Base-by-base conservation (phyloP, 2,797 vertebrate genomes). In the Podargus strigoides region DNA sequence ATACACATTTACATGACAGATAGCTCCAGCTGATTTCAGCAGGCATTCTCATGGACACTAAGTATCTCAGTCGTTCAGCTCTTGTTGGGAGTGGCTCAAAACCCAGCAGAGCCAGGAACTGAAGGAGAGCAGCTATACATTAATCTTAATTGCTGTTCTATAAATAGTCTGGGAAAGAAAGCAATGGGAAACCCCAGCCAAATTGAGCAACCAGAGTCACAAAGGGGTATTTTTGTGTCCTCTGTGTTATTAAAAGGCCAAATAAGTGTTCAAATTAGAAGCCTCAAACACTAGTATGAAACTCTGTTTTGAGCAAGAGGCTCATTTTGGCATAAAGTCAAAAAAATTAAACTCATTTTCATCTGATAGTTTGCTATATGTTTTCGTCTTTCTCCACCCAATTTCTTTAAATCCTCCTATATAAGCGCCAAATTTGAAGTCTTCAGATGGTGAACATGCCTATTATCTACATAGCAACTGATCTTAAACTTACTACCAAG, bases 141-240 rank as follows among this genome's bases (percentile, higher is more conserved):
- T 95, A 94, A 95, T 95, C 93, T 96, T 94, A 96, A 95, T 95
- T 96, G 92, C 78, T 58, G 2, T 58, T 87, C 95, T 97, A 92
- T 96, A 96, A 97, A 96, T 95, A 95, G 93, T 20, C 86, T 94
- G 86, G 80, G 90, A 96, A 93, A 94, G 77, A 87, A 87, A 78
- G 75, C n/a, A 95, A 89, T 80, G 81, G 93, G 93, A 94, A 97
- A 94, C 80, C 56, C 72, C 64, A 77, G 88, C 37, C 72, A 79
- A 85, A 90, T 83, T 96, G 94, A 92, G 94, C 90, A 97, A 97
- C 56, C 36, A 34, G 64, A 79, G 58, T 80, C 64, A 90, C 50
- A 68, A 80, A 90, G 75, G 78, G 68, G 44, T 77, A 46, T 74
- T 95, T 94, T 53, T 89, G 20, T 85, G 77, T 94, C 77, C 90